Conservation (phyloP, 2,113 vertebrate genomes). For the Falco punctatus region DNA sequence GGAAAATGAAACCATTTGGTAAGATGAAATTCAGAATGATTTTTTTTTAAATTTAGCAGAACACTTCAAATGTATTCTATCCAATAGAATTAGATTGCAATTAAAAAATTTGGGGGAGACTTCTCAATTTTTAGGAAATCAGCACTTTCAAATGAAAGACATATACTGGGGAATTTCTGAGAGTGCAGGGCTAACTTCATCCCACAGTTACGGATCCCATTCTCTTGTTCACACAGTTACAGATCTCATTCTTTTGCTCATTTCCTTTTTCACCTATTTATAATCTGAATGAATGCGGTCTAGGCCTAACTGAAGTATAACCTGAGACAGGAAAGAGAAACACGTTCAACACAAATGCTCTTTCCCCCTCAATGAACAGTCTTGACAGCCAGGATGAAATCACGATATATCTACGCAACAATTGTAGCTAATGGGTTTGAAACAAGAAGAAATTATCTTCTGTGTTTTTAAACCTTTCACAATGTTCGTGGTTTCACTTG, state of each 20-base stretch:
- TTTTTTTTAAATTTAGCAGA: not conserved
- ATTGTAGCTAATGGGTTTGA: not conserved
- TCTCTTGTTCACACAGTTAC: not conserved
- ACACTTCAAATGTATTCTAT: not conserved
- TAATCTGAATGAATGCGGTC: not conserved
- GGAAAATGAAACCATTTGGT: not conserved
- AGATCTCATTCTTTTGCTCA: not conserved
- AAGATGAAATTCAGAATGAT: not conserved
- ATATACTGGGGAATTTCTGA: not conserved
- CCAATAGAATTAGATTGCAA: not conserved
- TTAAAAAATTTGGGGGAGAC: not conserved
- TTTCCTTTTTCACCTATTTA: not conserved
- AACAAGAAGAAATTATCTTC: not conserved
- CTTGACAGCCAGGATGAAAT: not conserved
- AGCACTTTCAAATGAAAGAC: not conserved
- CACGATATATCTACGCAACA: not conserved
- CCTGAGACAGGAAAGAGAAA: not conserved
- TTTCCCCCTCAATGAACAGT: not conserved
- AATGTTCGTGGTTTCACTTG: not conserved
- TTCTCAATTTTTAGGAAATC: not conserved
- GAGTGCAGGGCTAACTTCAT: not conserved
- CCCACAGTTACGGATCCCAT: not conserved
- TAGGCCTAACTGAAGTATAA: not conserved
- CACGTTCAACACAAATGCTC: not conserved
- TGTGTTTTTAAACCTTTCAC: not conserved